Conservation (phyloP, 2,888 invertebrate species). For the Molanna angustata region DNA sequence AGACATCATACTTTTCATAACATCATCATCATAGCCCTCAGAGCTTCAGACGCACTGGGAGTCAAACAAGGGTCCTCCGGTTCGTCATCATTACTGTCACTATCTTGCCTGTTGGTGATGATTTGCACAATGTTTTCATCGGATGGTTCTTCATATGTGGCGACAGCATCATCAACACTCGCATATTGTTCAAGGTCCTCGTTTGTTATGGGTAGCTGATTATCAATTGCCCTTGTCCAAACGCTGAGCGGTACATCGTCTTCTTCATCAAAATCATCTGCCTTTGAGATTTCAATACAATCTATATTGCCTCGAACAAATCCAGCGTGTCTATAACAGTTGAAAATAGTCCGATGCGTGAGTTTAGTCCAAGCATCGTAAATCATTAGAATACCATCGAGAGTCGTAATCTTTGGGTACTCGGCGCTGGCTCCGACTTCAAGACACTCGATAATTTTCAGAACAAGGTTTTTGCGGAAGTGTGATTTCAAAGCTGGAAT, state of each 20-base stretch:
- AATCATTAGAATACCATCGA: too few species aligned
- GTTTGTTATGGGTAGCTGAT: background rate
- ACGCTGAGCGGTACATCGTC: background rate
- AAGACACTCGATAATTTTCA: background rate
- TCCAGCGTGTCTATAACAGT: background rate
- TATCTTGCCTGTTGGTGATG: background rate
- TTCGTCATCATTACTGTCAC: background rate
- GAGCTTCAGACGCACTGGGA: background rate
- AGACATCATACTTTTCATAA: background rate
- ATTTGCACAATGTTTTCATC: background rate
- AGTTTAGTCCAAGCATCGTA: background rate
- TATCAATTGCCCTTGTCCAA: background rate
- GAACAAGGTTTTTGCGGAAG: background rate
- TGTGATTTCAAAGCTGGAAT: background rate
- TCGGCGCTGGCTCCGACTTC: background rate
- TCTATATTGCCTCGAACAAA: background rate
- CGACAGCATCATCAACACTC: background rate
- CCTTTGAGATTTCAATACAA: background rate
- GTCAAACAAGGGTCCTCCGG: background rate
- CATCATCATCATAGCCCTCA: background rate
- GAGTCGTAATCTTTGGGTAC: background rate
- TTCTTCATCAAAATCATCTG: background rate
- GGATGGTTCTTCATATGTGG: background rate
- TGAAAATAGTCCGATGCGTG: background rate
- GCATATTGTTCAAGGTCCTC: background rate